Evolutionary conservation across 92 coral and sea anemone genomes (phyloP), one percentile per base, ranked within the genome.

Genomic region (Plumapathes pennacea): DNA sequence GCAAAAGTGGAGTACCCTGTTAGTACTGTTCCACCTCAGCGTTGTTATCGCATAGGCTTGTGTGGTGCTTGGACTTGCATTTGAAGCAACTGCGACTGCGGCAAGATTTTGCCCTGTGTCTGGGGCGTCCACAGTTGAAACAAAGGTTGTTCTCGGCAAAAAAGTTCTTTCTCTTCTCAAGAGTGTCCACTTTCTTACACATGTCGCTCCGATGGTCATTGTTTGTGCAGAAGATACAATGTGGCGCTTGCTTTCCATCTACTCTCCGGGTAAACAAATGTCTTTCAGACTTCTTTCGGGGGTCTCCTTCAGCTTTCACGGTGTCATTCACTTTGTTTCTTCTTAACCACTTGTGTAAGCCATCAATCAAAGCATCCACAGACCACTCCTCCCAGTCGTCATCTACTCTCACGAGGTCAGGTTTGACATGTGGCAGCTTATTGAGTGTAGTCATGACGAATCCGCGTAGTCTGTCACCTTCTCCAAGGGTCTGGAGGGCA

Each of bases 311-410:
- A n/a, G n/a, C n/a, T n/a, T n/a, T n/a, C n/a, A 26, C 26, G 38
- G 37, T 30, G 27, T 32, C 25, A 33, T 81, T 44, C 0, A 41
- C 28, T 27, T 63, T 17, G 60, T 56, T 71, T 71, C 69, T 55
- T 28, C 52, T 55, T 1, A 62, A 60, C 75, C 80, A 71, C 32
- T 72, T 63, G 29, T 63, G 74, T 21, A 71, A 34, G 3, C 33
- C 46, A n/a, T 57, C 45, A 7, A 58, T n/a, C 38, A 81, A 36
- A n/a, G 59, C 44, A 23, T 41, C 72, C 72, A 81, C 61, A 27
- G 57, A 60, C 83, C 78, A 81, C 2, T 67, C 68, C 52, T 74
- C 83, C 88, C 74, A 81, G 26, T 36, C 39, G 7, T 81, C 72
- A 28, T 82, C 83, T 22, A 57, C 60, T 34, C 89, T 51, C 14